A percentile compares a stretch with the other conserved stretches of the same genome.
phyloP scores from a whole-genome alignment of 2,888 invertebrate species.

The Drosophila borealis region DNA sequence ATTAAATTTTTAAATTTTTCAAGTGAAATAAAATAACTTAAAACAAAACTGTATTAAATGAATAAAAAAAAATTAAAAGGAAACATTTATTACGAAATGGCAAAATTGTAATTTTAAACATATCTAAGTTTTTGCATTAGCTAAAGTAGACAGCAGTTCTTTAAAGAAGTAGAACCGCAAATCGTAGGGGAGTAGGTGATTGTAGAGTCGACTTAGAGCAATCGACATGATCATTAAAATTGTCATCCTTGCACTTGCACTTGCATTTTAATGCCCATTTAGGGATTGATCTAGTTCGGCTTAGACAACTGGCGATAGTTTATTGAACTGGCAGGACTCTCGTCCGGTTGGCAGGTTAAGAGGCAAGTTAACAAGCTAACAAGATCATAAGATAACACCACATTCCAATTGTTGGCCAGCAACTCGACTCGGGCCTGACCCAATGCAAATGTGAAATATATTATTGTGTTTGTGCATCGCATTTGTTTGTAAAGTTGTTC shows the following conservation, averaged over 20 bases:
- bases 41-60: too few relatives aligned
- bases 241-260: constrained; percentile 54
- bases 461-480: constrained; percentile 53
- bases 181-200: constrained; percentile 8
- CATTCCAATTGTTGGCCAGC: constrained; percentile 12
- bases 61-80: too few relatives aligned
- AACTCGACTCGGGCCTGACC: constrained; percentile 1
- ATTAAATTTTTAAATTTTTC: too few relatives aligned
- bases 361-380: constrained; percentile 25
- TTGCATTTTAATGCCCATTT: constrained; percentile 47
- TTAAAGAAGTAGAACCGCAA: neutral
- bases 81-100: too few relatives aligned
- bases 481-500: constrained; percentile 62
- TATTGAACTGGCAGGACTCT: constrained; percentile 48
- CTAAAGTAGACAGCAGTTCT: neutral
- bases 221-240: constrained; percentile 4
- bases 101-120: too few relatives aligned
- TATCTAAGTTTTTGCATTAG: too few relatives aligned
- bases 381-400: constrained; percentile 42
- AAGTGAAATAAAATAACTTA: too few relatives aligned
- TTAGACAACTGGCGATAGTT: constrained; percentile 28
- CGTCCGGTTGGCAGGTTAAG: constrained; percentile 11
- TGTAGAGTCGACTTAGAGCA: constrained; percentile 12
- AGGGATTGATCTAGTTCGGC: constrained; percentile 20
- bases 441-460: constrained; percentile 57